phyloP scores from a whole-genome alignment of 2,113 vertebrate species.

The Odobenus rosmarus region DNA sequence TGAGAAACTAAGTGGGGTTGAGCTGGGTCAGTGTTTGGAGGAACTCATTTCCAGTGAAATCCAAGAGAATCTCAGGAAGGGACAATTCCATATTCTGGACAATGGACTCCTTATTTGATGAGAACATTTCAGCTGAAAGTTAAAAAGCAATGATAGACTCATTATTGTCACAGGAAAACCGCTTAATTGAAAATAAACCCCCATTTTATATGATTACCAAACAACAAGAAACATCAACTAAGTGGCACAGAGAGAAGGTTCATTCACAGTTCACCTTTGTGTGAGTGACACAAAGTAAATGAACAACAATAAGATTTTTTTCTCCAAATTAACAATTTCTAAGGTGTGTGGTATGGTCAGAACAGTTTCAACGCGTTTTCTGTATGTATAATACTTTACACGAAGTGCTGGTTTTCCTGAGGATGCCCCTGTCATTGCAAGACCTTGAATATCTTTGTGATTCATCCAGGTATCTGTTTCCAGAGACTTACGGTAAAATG shows the following conservation, averaged over 20 bases:
- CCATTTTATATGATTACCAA: slow-evolving; percentile 9
- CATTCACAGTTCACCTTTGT: slow-evolving; percentile 38
- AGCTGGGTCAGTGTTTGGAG: slow-evolving; percentile 65
- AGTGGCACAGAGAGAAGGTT: neutral
- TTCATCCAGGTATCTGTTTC: neutral
- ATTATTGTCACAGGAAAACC: slow-evolving; percentile 31
- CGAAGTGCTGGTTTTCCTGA: neutral
- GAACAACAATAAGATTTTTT: neutral
- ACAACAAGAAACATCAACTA: slow-evolving; percentile 25
- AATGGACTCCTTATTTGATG: slow-evolving; percentile 49
- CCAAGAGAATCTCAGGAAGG: slow-evolving; percentile 34
- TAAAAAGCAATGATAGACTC: slow-evolving; percentile 46
- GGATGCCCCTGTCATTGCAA: neutral
- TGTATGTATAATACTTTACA: neutral
- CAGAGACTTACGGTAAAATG: slow-evolving; percentile 3
- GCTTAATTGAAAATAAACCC: slow-evolving; percentile 47
- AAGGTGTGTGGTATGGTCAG: neutral
- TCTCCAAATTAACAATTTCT: neutral
- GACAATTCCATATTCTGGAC: slow-evolving; percentile 50
- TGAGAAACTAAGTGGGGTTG: slow-evolving; percentile 63
- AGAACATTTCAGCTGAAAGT: slow-evolving; percentile 44
- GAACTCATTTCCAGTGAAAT: slow-evolving; percentile 61
- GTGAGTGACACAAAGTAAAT: slow-evolving; percentile 7
- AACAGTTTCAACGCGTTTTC: neutral
- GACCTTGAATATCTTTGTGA: slow-evolving; percentile 26